Base-by-base conservation (phyloP, 2,888 invertebrate genomes). In the Apotomis betuletana region DNA sequence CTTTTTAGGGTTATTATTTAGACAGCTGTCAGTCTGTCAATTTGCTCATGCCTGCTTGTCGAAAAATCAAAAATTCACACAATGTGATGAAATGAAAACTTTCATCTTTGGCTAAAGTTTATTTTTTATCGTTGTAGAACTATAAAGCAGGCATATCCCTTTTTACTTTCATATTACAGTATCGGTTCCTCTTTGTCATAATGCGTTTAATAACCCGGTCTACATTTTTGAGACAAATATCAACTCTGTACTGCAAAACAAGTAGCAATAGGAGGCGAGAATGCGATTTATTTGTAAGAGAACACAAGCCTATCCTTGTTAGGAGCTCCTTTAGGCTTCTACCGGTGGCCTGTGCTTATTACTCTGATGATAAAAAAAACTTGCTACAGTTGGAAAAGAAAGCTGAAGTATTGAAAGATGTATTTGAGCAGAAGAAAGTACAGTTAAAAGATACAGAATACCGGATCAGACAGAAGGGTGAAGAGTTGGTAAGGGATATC, bases 381-480 rank as follows among this genome's bases (percentile, higher is more conserved):
- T 89, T 90, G 67, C 77, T 91, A 77, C 86, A 87, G 70, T 79
- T 91, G 69, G 88, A 90, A 60, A 94, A 94, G 77, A 94, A 94
- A 71, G 81, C 93, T 1, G 90, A 94, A 77, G 83, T 91, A 12
- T 73, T 95, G 0, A 94, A 95, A 82, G 92, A 94, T 85, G 95
- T 90, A 3, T 90, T 96, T 69, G 94, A 95, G 75, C 94, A 95
- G 67, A 95, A 94, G 77, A 95, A 95, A 74, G 94, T 94, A 75
- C 94, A 94, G 80, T 86, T 96, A 0, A 94, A 94, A 80, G 90
- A 93, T 79, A 95, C 94, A 3, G 95, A 95, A 81, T 88, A 93
- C 67, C 91, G 87, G 82, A 84, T 95, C 44, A 85, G 93, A 54
- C 86, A 84, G 76, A 89, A 81, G 75, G 85, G 93, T 57, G 92